These are phyloP conservation scores for Xenopus tropicalis DNA, from an alignment of 2,113 vertebrate genomes.

Conservation along the genomic window UCB_Xtro_10.0 CM004446.2:109543001-109543500, in stretches of 20 bases:
- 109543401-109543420: no score
- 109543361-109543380: neutral
- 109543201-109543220: neutral
- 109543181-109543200: neutral
- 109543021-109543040: no score
- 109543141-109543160: neutral
- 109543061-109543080: no score
- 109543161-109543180: neutral
- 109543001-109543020: no score
- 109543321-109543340: neutral
- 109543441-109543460: no score
- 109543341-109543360: neutral
- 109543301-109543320: slow-evolving; percentile 19
- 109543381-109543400: no score
- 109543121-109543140: neutral
- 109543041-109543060: no score
- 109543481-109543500: no score
- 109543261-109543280: slow-evolving; percentile 13
- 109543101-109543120: no score
- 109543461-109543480: no score
- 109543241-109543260: slow-evolving; percentile 9
- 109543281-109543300: slow-evolving; percentile 21
- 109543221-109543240: slow-evolving; percentile 1
- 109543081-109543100: no score
- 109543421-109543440: no score